Conservation (phyloP, 2,113 vertebrate genomes). For the Thymallus thymallus region DNA sequence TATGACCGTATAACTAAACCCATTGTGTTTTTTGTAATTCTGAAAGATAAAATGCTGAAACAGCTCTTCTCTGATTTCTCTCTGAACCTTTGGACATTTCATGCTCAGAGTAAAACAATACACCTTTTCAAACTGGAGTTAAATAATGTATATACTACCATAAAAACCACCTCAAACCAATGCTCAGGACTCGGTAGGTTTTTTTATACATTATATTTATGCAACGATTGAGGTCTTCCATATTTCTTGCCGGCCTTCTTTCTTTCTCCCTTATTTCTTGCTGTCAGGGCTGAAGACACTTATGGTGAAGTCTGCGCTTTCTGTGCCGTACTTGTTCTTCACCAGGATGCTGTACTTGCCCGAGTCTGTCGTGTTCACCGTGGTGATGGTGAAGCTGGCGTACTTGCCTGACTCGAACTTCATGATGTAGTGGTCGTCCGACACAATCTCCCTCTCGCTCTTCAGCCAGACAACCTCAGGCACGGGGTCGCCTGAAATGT, state of each 20-base stretch:
- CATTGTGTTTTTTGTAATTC: neutral
- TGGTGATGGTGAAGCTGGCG: slow-evolving; percentile 86
- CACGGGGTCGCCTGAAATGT: slow-evolving; percentile 89
- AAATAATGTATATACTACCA: slow-evolving; percentile 30
- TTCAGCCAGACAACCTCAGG: slow-evolving; percentile 96
- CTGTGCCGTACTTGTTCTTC: slow-evolving; percentile 96
- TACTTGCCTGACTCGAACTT: slow-evolving; percentile 88
- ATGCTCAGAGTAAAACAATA: slow-evolving; percentile 10
- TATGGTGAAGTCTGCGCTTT: slow-evolving; percentile 95
- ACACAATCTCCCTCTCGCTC: slow-evolving; percentile 84
- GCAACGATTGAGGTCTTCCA: slow-evolving; percentile 42
- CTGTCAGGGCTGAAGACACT: slow-evolving; percentile 92
- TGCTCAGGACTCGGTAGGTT: slow-evolving; percentile 10
- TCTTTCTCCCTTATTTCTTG: slow-evolving; percentile 62
- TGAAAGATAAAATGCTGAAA: neutral
- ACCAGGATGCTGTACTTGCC: slow-evolving; percentile 96
- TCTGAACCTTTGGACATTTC: slow-evolving; percentile 10
- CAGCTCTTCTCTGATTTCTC: neutral
- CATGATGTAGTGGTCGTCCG: slow-evolving; percentile 84
- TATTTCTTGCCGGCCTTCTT: slow-evolving; percentile 43
- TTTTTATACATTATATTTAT: slow-evolving; percentile 61
- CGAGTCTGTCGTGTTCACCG: slow-evolving; percentile 83
- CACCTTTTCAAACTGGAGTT: neutral
- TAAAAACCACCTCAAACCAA: slow-evolving; percentile 32
- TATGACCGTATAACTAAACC: neutral